phyloP scores from a whole-genome alignment of 2,797 vertebrate genomes.

The Euthynnus affinis region DNA sequence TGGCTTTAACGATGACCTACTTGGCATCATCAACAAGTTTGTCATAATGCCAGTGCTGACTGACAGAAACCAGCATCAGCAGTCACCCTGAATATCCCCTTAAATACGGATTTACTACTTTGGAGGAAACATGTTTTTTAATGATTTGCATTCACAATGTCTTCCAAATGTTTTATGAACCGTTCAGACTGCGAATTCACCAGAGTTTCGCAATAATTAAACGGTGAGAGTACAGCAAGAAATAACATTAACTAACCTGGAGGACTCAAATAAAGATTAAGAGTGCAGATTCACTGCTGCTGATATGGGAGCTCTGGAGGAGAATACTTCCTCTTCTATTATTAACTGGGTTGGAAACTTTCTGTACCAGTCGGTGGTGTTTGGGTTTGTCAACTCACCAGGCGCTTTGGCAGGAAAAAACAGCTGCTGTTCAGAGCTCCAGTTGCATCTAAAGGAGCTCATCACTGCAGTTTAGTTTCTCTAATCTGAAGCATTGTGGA shows the following conservation, averaged over 20 bases:
- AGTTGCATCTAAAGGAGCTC: conserved; percentile 45
- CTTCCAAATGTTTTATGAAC: conserved; percentile 38
- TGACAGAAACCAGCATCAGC: conserved; percentile 56
- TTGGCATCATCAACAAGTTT: conserved; percentile 58
- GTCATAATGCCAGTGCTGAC: conserved; percentile 51
- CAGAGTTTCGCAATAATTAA: conserved; percentile 36
- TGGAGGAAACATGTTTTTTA: conserved; percentile 58
- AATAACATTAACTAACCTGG: conserved; percentile 34
- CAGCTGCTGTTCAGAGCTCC: conserved; percentile 51
- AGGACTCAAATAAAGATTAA: conserved; percentile 24
- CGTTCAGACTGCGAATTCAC: conserved; percentile 29
- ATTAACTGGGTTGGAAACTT: conserved; percentile 57
- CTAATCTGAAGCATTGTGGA: conserved; percentile 19
- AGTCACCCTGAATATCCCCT: conserved; percentile 40
- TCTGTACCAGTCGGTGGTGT: conserved; percentile 33
- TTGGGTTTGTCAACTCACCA: conserved; percentile 44
- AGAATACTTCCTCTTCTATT: conserved; percentile 57
- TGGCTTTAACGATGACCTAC: conserved; percentile 60
- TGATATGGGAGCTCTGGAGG: conserved; percentile 41
- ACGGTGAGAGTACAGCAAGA: conserved; percentile 22
- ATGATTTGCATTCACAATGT: conserved; percentile 42
- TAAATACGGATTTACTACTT: conserved; percentile 60
- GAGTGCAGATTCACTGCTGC: conserved; percentile 44
- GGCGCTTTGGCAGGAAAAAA: conserved; percentile 54
- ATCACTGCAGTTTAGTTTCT: conserved; percentile 25